Conservation (phyloP, 2,888 invertebrate genomes). For the Ditylenchus weischeri region DNA sequence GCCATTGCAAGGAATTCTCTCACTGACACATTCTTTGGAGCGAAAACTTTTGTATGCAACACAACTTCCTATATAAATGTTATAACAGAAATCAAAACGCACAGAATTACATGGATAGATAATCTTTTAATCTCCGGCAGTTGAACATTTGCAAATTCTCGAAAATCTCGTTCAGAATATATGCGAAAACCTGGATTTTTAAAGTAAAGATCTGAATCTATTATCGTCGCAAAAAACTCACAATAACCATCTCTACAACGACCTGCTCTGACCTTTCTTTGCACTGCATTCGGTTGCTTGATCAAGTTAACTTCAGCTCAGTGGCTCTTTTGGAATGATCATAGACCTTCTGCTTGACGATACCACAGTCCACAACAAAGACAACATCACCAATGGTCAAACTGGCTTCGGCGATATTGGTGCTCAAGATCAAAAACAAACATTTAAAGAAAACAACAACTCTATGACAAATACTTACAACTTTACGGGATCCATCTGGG, state of each 20-base stretch:
- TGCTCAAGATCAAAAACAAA: constrained; percentile 72
- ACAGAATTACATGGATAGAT: constrained; percentile 73
- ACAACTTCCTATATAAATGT: no score
- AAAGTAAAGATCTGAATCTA: no score
- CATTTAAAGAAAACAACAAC: no score
- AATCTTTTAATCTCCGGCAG: constrained; percentile 82
- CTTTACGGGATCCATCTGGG: constrained; percentile 70
- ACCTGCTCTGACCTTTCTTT: constrained; percentile 84
- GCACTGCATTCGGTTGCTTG: constrained; percentile 80
- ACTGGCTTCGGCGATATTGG: constrained; percentile 67
- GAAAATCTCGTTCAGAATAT: constrained; percentile 67
- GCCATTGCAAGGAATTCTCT: constrained; percentile 79
- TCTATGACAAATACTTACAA: constrained; percentile 62
- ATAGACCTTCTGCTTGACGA: no score
- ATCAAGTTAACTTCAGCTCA: constrained; percentile 80
- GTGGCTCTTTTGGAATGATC: no score
- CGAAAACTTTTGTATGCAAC: no score
- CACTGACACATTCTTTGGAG: constrained; percentile 63
- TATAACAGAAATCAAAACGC: no score
- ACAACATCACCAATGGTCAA: no score
- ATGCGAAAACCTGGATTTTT: constrained; percentile 69
- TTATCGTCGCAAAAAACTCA: constrained; percentile 69
- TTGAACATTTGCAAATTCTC: constrained; percentile 71
- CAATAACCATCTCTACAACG: constrained; percentile 78
- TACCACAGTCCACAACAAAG: no score